Conservation (phyloP, 2,113 vertebrate species). For the Bos indicus region DNA sequence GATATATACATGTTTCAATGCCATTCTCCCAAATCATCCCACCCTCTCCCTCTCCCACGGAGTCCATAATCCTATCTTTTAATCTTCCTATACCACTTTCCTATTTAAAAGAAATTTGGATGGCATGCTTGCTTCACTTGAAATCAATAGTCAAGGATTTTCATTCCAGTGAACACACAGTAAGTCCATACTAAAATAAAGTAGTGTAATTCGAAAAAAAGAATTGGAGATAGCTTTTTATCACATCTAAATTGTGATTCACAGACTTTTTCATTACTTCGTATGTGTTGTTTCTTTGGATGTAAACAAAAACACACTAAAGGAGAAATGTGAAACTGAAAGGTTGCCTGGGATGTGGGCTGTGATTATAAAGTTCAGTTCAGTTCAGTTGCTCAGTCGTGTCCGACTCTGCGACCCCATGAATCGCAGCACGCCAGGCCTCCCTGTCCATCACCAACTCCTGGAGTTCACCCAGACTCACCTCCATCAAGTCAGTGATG, state of each 20-base stretch:
- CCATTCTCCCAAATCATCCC: too few relatives aligned
- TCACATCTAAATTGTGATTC: not conserved
- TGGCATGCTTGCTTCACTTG: not conserved
- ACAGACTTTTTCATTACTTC: not conserved
- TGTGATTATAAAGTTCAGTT: not conserved
- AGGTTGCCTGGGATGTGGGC: not conserved
- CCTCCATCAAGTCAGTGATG: too few relatives aligned
- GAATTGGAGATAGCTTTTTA: not conserved
- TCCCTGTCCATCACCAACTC: too few relatives aligned
- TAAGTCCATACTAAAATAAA: not conserved
- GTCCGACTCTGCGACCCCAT: too few relatives aligned
- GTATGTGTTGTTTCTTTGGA: not conserved
- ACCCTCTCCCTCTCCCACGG: too few relatives aligned
- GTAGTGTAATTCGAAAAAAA: slow-evolving; percentile 15
- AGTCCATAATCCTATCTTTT: not conserved
- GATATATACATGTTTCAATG: too few relatives aligned
- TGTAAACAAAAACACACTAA: not conserved
- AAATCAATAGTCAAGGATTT: slow-evolving; percentile 3
- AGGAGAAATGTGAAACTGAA: not conserved
- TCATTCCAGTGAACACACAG: not conserved
- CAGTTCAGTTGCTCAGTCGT: too few relatives aligned
- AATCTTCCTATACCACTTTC: not conserved
- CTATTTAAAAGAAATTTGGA: not conserved
- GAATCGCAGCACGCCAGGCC: too few relatives aligned
- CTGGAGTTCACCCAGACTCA: too few relatives aligned